These are phyloP conservation scores for Rhinogobio ventralis DNA, from an alignment of 2,797 vertebrate species.

Conservation along the genomic window DNA sequence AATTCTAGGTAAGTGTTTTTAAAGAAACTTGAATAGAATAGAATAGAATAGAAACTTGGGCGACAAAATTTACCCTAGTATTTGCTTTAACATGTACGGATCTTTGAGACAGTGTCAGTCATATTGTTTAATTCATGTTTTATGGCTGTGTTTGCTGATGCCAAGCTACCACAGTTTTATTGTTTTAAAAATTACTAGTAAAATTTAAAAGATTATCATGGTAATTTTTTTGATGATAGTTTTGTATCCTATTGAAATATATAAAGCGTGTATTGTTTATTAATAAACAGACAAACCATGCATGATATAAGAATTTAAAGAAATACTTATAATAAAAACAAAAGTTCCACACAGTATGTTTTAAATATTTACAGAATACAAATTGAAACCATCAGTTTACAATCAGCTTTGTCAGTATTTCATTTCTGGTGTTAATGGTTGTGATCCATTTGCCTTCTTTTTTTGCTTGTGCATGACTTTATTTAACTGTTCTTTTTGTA, in stretches of 20 bases:
- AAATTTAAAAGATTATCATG: background rate
- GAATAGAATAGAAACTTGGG: background rate
- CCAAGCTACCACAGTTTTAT: background rate
- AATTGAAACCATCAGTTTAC: background rate
- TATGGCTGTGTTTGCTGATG: background rate
- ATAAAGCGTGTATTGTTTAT: background rate
- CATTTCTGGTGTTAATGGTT: background rate
- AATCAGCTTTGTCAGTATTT: background rate
- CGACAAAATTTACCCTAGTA: background rate
- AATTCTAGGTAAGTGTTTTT: slow-evolving; percentile 20
- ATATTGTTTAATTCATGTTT: background rate
- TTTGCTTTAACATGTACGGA: background rate
- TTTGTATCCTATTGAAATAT: background rate
- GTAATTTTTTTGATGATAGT: background rate
- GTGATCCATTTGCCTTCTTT: background rate
- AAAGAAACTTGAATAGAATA: background rate
- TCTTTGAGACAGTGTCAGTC: background rate
- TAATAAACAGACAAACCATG: background rate
- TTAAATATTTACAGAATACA: background rate
- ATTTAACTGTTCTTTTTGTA: background rate
- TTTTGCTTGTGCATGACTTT: background rate
- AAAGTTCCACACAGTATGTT: background rate
- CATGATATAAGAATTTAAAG: background rate
- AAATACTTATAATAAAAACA: background rate
- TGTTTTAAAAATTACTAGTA: background rate